Evolutionary conservation across 2,888 invertebrate genomes (phyloP).

Genomic region (Diarsia rubi): DNA sequence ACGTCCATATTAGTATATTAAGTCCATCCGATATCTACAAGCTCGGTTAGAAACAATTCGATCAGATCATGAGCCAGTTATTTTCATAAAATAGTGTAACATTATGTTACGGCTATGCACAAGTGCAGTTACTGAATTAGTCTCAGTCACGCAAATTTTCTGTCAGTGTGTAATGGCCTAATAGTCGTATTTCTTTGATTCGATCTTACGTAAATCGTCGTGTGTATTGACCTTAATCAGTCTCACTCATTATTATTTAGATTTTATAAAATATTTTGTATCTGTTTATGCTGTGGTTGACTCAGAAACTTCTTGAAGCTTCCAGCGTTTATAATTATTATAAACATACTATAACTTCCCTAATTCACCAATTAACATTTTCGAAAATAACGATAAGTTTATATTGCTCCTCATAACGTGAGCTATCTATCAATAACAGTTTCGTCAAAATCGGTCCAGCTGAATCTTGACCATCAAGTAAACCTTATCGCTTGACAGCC

Average conservation of each 20-base stretch:
- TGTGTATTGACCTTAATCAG: constrained; percentile 16
- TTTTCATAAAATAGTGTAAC: constrained; percentile 27
- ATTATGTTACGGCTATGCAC: background rate
- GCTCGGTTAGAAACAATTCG: background rate
- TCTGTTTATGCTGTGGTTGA: background rate
- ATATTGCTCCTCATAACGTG: too few relatives aligned
- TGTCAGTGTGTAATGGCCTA: constrained; percentile 27
- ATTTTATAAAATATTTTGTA: background rate
- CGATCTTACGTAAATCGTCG: constrained; percentile 38
- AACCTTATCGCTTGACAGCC: background rate
- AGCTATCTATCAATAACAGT: too few relatives aligned
- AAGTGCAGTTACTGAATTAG: constrained; percentile 39
- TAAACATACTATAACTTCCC: too few relatives aligned
- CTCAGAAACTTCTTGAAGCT: background rate
- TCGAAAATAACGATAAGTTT: too few relatives aligned
- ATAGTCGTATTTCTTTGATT: constrained; percentile 30
- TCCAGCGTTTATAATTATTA: too few relatives aligned
- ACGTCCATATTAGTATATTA: too few relatives aligned
- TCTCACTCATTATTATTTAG: constrained; percentile 20
- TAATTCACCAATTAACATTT: too few relatives aligned
- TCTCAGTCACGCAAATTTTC: constrained; percentile 44
- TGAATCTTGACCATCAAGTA: background rate
- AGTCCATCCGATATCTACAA: background rate
- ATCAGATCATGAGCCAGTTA: background rate
- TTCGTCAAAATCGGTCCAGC: too few relatives aligned